Conservation (phyloP, 1,140 invertebrate species). For the Zophobas morio region DNA sequence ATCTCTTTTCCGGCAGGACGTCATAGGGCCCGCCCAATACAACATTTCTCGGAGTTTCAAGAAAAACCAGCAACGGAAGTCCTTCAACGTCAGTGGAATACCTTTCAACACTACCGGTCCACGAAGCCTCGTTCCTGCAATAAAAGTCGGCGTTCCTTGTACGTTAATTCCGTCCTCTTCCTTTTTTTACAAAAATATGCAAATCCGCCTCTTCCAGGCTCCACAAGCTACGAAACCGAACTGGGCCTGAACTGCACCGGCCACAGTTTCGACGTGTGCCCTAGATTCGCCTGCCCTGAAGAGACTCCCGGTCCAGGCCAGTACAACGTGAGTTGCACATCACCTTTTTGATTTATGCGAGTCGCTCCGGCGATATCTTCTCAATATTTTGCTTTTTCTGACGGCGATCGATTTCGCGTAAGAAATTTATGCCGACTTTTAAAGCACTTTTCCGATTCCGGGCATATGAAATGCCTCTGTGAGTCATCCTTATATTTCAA, state of each 20-base stretch:
- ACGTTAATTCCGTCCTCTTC: neutral
- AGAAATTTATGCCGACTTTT: conserved; percentile 53
- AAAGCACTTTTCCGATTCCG: conserved; percentile 46
- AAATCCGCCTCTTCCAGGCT: conserved; percentile 43
- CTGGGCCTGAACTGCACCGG: neutral
- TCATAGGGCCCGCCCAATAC: conserved; percentile 48
- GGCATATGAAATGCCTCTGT: conserved; percentile 18
- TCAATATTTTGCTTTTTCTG: conserved; percentile 1
- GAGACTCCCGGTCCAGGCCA: conserved; percentile 52
- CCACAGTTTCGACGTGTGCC: conserved; percentile 18
- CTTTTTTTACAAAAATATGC: conserved; percentile 24
- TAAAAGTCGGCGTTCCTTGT: conserved; percentile 28
- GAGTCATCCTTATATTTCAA: conserved; percentile 54
- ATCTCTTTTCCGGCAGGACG: conserved; percentile 38
- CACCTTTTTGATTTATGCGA: too few relatives aligned
- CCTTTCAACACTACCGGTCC: conserved; percentile 51
- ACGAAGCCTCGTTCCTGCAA: conserved; percentile 36
- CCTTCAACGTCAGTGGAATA: conserved; percentile 51
- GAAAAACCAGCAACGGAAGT: conserved; percentile 52
- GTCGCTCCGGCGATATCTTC: neutral
- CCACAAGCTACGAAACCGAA: conserved; percentile 1
- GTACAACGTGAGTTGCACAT: conserved; percentile 50
- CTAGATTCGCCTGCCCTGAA: conserved; percentile 39
- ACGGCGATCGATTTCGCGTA: conserved; percentile 19
- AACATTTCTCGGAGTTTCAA: conserved; percentile 45